Evolutionary conservation across 2,113 vertebrate genomes (phyloP).

Genomic region (Falco punctatus): DNA sequence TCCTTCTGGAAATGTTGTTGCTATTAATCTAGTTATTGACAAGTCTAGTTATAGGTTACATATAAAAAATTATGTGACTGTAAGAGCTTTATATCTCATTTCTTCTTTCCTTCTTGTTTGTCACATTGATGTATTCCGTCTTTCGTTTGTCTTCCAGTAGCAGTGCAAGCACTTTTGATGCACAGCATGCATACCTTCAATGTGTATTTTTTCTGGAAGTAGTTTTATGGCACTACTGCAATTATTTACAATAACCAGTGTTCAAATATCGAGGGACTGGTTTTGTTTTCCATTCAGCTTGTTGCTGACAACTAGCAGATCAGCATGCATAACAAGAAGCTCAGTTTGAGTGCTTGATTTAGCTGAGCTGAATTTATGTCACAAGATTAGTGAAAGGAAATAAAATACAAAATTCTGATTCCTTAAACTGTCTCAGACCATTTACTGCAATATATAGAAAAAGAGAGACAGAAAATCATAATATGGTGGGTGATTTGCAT

Average conservation of each 20-base stretch:
- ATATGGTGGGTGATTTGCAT: slow-evolving; percentile 11
- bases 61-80: background rate
- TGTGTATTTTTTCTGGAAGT: background rate
- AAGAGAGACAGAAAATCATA: background rate
- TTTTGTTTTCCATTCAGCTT: background rate
- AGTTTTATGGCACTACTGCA: background rate
- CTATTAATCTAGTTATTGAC: background rate
- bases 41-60: background rate
- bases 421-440: background rate
- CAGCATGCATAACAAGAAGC: background rate
- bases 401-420: background rate
- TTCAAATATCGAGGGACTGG: background rate
- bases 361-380: background rate
- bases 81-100: background rate
- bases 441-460: background rate
- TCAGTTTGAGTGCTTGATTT: background rate
- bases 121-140: background rate
- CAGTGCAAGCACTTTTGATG: background rate
- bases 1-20: background rate
- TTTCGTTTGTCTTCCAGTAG: background rate
- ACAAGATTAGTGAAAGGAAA: background rate
- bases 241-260: background rate
- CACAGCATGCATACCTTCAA: background rate
- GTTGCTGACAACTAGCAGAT: background rate
- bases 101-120: background rate